Conservation (phyloP, 2,888 invertebrate species). For the Entomobrya proxima region DNA sequence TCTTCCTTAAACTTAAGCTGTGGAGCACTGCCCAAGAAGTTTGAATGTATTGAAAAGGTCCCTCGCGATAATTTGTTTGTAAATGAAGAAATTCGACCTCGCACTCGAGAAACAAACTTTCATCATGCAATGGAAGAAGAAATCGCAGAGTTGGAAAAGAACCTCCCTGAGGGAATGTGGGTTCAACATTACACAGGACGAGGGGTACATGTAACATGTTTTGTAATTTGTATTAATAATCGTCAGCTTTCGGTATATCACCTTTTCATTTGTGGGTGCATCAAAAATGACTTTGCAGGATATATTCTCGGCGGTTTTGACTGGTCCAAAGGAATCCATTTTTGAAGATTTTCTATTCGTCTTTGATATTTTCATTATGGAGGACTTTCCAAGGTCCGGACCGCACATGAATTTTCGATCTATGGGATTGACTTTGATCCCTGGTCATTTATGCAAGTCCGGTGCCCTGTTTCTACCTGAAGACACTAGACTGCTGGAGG, state of each 20-base stretch:
- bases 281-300: conserved; percentile 80
- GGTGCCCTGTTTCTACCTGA: conserved; percentile 53
- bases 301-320: conserved; percentile 92
- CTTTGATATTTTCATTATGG: conserved; percentile 94
- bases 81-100: conserved; percentile 26
- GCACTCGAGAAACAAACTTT: conserved; percentile 16
- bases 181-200: conserved; percentile 48
- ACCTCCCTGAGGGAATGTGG: conserved; percentile 63
- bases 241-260: background rate
- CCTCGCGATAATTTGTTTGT: conserved; percentile 47
- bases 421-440: conserved; percentile 37
- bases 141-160: conserved; percentile 32
- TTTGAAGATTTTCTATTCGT: conserved; percentile 96
- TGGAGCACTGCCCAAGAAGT: background rate
- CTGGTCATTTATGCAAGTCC: conserved; percentile 41
- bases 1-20: background rate
- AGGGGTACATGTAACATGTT: conserved; percentile 38
- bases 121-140: conserved; percentile 34
- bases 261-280: background rate
- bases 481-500: conserved; percentile 9
- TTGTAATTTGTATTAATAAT: background rate
- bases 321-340: conserved; percentile 92
- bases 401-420: conserved; percentile 86
- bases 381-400: conserved; percentile 92
- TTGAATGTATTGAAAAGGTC: background rate